Percentiles rank a stretch among this genome's conserved stretches.
phyloP scores from a whole-genome alignment of 1,140 invertebrate species.

The Drosophila pseudoananassae region DNA sequence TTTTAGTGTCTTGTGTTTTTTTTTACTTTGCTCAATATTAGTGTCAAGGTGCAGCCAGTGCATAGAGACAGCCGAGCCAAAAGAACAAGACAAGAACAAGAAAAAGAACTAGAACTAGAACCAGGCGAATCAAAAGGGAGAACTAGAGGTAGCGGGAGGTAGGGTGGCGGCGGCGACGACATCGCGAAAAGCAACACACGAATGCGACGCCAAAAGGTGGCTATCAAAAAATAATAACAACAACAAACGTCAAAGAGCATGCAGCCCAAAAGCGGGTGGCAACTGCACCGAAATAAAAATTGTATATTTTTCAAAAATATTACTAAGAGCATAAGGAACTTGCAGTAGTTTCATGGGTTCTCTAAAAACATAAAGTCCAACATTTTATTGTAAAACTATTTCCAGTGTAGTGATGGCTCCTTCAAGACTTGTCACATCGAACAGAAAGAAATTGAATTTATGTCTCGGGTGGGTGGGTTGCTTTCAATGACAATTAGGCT shows the following conservation, averaged over 20 bases:
- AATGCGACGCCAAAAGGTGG: constrained; percentile 50
- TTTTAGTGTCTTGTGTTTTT: constrained; percentile 3
- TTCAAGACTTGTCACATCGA: constrained; percentile 61
- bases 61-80: constrained; percentile 45
- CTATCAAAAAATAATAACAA: constrained; percentile 65
- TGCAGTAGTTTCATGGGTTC: not conserved
- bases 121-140: not conserved
- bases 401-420: not conserved
- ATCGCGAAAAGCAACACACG: constrained; percentile 51
- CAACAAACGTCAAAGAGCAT: constrained; percentile 16
- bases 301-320: not conserved
- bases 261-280: constrained; percentile 16
- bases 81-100: constrained; percentile 45
- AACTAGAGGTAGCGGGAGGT: not conserved
- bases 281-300: not conserved
- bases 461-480: constrained; percentile 53
- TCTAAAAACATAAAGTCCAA: not conserved
- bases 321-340: not conserved
- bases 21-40: constrained; percentile 73
- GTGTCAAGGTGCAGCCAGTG: constrained; percentile 75
- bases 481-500: constrained; percentile 72
- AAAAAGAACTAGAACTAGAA: constrained; percentile 11
- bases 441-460: constrained; percentile 71
- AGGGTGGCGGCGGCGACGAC: constrained; percentile 15
- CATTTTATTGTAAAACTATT: not conserved